A percentile compares a stretch with the other conserved stretches of the same genome.
phyloP scores from a whole-genome alignment of 2,113 vertebrate species.

The Ovis aries region DNA sequence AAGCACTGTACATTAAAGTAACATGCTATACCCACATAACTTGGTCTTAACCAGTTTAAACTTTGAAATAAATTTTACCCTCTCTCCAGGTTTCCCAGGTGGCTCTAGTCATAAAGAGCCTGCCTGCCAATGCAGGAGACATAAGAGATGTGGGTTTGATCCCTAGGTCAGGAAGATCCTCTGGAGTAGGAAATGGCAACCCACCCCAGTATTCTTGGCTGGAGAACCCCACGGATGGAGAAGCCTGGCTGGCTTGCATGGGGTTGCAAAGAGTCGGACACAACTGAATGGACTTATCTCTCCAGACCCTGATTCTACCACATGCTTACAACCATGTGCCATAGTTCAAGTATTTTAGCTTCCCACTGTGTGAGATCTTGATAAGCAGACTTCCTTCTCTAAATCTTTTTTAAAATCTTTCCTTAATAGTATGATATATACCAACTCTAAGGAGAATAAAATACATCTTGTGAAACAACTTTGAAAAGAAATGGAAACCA shows the following conservation, averaged over 20 bases:
- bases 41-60: neutral
- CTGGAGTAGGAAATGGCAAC: neutral
- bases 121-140: neutral
- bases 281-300: neutral
- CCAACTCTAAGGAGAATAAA: neutral
- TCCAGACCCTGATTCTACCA: neutral
- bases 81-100: neutral
- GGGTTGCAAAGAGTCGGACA: neutral
- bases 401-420: neutral
- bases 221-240: neutral
- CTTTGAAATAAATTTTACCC: neutral
- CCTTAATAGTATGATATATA: neutral
- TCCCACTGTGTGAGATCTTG: neutral
- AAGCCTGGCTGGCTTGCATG: neutral
- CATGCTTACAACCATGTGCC: neutral
- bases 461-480: neutral
- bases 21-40: neutral
- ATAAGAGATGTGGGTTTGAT: neutral
- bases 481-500: neutral
- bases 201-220: neutral
- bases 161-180: neutral
- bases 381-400: slow-evolving; percentile 12
- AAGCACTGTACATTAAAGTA: neutral
- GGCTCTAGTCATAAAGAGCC: neutral
- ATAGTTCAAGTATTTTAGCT: neutral